These are phyloP conservation scores for Lepidurus arcticus DNA, from an alignment of 1,140 invertebrate genomes.

Conservation along the genomic window DNA sequence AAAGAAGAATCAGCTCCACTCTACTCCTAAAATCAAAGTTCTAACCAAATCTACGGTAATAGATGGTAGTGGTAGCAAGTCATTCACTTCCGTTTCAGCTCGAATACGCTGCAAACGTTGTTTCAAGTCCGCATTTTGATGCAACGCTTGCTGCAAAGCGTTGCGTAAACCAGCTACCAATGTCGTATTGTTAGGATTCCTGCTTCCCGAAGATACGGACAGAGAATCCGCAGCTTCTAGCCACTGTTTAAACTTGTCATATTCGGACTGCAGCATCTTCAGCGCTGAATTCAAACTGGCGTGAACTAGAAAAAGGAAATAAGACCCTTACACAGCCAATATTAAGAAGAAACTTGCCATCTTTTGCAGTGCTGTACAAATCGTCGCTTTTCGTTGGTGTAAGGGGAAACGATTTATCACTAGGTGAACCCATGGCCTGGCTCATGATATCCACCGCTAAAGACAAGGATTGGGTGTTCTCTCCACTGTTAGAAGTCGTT, in stretches of 20 bases:
- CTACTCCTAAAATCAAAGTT: not conserved
- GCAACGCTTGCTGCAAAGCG: constrained; percentile 57
- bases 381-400: constrained; percentile 49
- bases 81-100: constrained; percentile 43
- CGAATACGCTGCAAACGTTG: constrained; percentile 61
- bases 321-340: constrained; percentile 35
- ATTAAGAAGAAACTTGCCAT: constrained; percentile 44
- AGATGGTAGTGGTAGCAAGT: constrained; percentile 38
- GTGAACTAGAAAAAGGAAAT: constrained; percentile 49
- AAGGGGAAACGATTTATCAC: constrained; percentile 20
- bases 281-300: constrained; percentile 50
- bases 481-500: constrained; percentile 39
- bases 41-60: constrained; percentile 40
- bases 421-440: constrained; percentile 34
- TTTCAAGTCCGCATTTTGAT: constrained; percentile 67
- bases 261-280: constrained; percentile 54
- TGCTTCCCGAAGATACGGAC: not conserved
- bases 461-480: not conserved
- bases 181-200: constrained; percentile 38
- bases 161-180: constrained; percentile 52
- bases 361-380: constrained; percentile 61
- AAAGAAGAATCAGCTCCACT: constrained; percentile 1
- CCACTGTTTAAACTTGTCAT: constrained; percentile 54
- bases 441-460: constrained; percentile 33
- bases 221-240: constrained; percentile 45